Evolutionary conservation across 35 echinoderm and acorn worm genomes (phyloP).

Genomic region (Apostichopus japonicus): DNA sequence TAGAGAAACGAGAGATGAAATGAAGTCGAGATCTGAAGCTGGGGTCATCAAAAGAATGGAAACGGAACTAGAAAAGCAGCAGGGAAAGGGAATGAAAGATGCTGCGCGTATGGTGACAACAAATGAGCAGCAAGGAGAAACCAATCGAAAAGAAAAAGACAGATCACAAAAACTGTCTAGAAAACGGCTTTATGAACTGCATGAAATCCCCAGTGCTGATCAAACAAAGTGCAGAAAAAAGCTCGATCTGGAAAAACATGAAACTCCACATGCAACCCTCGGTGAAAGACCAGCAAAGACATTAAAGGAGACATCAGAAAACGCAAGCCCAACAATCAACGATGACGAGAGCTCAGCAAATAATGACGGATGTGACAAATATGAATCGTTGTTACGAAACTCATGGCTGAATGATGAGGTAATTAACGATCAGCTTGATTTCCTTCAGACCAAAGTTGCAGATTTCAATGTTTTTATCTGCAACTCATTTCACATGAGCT

Average conservation of each 20-base stretch:
- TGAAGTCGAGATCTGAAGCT: background rate
- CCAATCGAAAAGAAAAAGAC: background rate
- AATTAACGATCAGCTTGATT: background rate
- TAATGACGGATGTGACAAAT: too few species aligned
- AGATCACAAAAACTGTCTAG: background rate
- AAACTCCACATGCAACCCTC: too few species aligned
- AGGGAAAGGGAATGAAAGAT: background rate
- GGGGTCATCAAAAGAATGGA: background rate
- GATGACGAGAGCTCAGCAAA: too few species aligned
- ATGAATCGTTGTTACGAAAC: background rate
- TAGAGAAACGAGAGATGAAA: background rate
- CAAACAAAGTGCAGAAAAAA: background rate
- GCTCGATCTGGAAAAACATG: too few species aligned
- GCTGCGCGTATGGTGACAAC: too few species aligned
- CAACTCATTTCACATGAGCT: background rate
- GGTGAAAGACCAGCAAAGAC: too few species aligned
- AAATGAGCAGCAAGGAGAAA: too few species aligned
- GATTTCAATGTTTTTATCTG: background rate
- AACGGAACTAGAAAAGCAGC: background rate
- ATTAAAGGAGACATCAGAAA: too few species aligned
- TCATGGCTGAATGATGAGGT: background rate
- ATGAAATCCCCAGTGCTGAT: background rate
- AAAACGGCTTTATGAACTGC: background rate
- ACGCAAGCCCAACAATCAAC: too few species aligned
- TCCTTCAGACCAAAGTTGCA: background rate